These are phyloP conservation scores for Blomia tropicalis DNA, from an alignment of 2,888 invertebrate species.

Conservation along the genomic window DNA sequence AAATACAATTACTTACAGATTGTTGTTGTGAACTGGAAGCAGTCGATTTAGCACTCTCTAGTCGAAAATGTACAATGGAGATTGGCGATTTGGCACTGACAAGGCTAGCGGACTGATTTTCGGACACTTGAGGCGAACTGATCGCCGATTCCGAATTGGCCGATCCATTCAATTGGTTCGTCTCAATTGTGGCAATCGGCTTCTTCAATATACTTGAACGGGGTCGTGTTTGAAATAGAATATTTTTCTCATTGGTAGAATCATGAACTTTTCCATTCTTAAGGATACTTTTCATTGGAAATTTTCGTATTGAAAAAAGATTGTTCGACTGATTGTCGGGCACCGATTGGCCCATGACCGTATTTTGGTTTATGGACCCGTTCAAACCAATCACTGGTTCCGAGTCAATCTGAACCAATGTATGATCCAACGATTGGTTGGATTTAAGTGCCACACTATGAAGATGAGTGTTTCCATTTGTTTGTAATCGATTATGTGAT, in stretches of 20 bases:
- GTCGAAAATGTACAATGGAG: neutral
- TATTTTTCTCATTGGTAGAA: neutral
- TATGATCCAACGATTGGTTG: neutral
- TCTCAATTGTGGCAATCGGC: neutral
- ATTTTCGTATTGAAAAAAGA: neutral
- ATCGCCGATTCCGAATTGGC: neutral
- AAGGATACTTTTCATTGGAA: slow-evolving; percentile 9
- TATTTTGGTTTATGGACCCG: neutral
- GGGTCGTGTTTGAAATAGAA: neutral
- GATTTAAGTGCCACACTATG: neutral
- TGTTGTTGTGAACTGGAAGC: neutral
- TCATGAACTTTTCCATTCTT: slow-evolving; percentile 9
- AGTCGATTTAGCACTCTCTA: neutral
- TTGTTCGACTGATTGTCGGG: neutral
- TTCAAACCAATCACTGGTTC: neutral
- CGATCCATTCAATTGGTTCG: neutral
- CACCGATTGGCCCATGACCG: neutral
- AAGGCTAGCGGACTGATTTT: neutral
- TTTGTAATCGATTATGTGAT: neutral
- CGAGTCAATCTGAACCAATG: neutral
- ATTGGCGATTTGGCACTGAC: slow-evolving; percentile 10
- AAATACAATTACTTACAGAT: slow-evolving; percentile 4
- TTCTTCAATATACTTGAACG: neutral
- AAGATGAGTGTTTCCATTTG: neutral
- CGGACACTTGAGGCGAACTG: slow-evolving; percentile 1